Conservation (phyloP, 2,797 vertebrate genomes). For the Paramormyrops hopkinsi region DNA sequence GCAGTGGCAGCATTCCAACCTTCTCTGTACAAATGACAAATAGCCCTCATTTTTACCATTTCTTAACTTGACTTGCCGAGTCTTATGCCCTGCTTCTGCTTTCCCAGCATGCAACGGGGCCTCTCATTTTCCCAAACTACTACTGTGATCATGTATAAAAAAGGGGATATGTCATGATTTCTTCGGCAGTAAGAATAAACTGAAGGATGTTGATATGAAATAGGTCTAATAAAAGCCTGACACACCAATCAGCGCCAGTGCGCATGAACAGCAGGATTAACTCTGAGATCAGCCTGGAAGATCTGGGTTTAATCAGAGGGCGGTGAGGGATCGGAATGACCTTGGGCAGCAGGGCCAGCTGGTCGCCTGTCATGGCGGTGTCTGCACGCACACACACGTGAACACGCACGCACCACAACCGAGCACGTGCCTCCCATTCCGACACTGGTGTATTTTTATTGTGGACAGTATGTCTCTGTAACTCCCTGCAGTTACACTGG, state of each 20-base stretch:
- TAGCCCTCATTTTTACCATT: background rate
- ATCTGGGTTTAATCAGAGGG: background rate
- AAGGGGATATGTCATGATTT: background rate
- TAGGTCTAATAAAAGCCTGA: background rate
- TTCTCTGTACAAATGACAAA: background rate
- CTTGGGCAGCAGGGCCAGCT: background rate
- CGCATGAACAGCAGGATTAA: background rate
- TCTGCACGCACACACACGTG: slow-evolving; percentile 16
- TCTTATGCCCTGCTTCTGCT: slow-evolving; percentile 11
- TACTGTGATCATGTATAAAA: background rate
- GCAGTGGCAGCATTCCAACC: background rate
- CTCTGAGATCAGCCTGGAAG: background rate
- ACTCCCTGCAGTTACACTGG: slow-evolving; percentile 6
- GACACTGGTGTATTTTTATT: background rate
- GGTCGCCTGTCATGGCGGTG: background rate
- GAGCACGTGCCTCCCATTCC: background rate
- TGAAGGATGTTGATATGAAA: background rate
- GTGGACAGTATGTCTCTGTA: background rate
- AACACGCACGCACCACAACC: background rate
- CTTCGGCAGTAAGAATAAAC: background rate
- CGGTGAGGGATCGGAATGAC: background rate
- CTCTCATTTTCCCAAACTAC: background rate
- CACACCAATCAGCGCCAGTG: background rate
- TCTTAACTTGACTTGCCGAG: background rate
- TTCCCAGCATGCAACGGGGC: slow-evolving; percentile 14